Base-by-base conservation (phyloP, 2,888 invertebrate species). In the Xanthorhoe designata region DNA sequence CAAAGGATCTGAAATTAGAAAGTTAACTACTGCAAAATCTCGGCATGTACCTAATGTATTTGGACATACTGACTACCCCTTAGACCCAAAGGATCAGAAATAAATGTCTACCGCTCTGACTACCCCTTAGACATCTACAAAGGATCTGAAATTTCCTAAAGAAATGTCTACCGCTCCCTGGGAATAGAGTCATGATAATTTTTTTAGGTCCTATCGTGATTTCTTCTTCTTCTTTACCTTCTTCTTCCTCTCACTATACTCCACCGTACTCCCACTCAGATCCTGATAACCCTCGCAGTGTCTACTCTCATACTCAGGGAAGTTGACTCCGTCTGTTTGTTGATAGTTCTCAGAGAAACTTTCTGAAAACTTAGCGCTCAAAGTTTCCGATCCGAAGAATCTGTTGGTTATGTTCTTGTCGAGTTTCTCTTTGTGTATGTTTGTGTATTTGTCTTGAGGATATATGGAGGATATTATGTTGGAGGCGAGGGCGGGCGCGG, bases 401-500 rank as follows among this genome's bases (percentile, higher is more conserved):
- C 87, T 89, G 66, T 81, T 89, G 0, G 84, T 62, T 32, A 86
- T 71, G 2, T 53, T 45, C 8, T 57, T 57, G 15, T 42, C n/a
- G 19, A 17, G 15, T 2, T 24, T 45, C 13, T 85, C 84, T 3
- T 83, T 78, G 3, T 90, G 88, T 0, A 91, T 69, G 63, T 90
- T 86, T n/a, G 89, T 89, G 63, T 93, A 88, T 61, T 88, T 89
- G 1, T 91, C 90, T 47, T 85, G 85, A 0, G 92, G 89, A 84
- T 90, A 93, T 42, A 94, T 85, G 0, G 89, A 86, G 81, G 86
- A 88, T 0, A 94, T 66, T 0, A 94, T 89, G 81, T 91, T 92
- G 66, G 89, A 85, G 59, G 93, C 94, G 68, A 93, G 78, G 70
- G 90, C 89, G 65, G 92, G 91, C 69, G 89, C 82, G 82, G 89